A percentile compares a stretch with the other conserved stretches of the same genome.
Evolutionary conservation across 2,888 invertebrate genomes (phyloP).

Genomic region (Apamea monoglypha): DNA sequence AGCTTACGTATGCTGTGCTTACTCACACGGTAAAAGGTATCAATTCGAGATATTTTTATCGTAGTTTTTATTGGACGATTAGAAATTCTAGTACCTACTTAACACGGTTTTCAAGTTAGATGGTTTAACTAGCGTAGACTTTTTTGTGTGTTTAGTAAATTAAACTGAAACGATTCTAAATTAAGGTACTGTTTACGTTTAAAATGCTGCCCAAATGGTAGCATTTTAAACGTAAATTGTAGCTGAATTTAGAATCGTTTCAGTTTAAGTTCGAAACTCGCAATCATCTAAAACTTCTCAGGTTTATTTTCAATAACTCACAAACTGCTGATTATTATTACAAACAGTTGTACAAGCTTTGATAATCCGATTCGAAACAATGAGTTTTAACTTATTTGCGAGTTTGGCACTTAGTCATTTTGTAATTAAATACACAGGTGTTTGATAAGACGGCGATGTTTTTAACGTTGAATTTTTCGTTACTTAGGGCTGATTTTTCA

Average conservation of each 20-base stretch:
- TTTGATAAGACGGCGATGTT: not conserved
- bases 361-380: conserved; percentile 35
- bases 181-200: not conserved
- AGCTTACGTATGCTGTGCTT: conserved; percentile 23
- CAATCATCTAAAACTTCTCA: conserved; percentile 27
- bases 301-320: conserved; percentile 40
- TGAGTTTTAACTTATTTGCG: conserved; percentile 36
- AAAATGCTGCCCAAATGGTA: conserved; percentile 8
- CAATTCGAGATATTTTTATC: conserved; percentile 27
- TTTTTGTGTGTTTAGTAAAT: not conserved
- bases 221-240: conserved; percentile 2
- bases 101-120: not conserved
- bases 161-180: not conserved
- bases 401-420: conserved; percentile 30
- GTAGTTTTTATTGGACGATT: not conserved
- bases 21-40: conserved; percentile 8
- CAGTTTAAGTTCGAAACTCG: conserved; percentile 27
- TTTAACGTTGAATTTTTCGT: not conserved
- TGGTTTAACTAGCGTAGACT: not conserved
- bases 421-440: conserved; percentile 1
- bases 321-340: conserved; percentile 40
- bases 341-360: conserved; percentile 22
- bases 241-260: conserved; percentile 28
- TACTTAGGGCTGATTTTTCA: no score
- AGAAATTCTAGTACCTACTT: not conserved